Percentiles rank a stretch among this genome's conserved stretches.
These are phyloP conservation scores for Marmota flaviventris DNA, from an alignment of 2,113 vertebrate genomes.

Conservation along the genomic window DNA sequence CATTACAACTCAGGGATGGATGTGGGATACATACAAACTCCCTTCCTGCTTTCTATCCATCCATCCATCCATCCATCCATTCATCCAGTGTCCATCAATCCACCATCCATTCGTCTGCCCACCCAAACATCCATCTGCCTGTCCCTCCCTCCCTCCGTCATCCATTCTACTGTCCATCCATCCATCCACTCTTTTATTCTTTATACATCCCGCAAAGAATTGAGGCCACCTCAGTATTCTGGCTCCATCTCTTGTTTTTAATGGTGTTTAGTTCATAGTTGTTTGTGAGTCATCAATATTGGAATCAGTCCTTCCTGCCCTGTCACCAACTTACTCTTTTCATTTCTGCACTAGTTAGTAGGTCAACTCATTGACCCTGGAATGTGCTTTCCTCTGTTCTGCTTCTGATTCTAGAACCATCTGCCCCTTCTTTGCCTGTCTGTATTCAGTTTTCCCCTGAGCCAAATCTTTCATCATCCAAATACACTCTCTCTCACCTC, in stretches of 20 bases:
- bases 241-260: not conserved
- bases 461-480: not conserved
- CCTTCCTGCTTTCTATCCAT: not conserved
- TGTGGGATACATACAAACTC: not conserved
- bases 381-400: not conserved
- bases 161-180: too few relatives aligned
- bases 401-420: not conserved
- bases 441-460: not conserved
- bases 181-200: not conserved
- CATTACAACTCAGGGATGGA: not conserved
- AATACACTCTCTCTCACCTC: not conserved
- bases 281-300: not conserved
- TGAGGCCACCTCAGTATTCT: not conserved
- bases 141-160: too few relatives aligned
- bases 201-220: not conserved
- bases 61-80: not conserved
- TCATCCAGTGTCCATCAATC: too few relatives aligned
- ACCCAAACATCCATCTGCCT: too few relatives aligned
- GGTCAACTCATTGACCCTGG: not conserved
- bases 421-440: not conserved
- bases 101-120: too few relatives aligned
- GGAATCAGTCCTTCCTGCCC: not conserved
- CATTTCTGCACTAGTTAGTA: not conserved
- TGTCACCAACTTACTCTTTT: not conserved
- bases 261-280: not conserved